Percentiles rank a stretch among this genome's conserved stretches.
Conservation (phyloP, 2,888 invertebrate genomes). For the Patella pellucida region DNA sequence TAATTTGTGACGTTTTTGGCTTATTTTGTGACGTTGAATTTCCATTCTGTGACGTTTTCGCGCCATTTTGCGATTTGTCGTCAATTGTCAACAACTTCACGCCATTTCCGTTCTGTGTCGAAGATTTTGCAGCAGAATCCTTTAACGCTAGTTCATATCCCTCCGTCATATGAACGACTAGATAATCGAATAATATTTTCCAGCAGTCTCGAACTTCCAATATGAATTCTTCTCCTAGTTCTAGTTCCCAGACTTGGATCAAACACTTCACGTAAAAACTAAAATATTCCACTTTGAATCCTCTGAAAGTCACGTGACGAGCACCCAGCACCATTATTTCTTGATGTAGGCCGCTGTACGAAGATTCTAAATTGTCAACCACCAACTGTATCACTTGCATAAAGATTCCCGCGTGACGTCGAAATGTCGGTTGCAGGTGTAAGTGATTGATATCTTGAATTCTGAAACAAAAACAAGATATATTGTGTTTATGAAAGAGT, state of each 20-base stretch:
- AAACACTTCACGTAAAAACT: conserved; percentile 53
- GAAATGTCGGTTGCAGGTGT: conserved; percentile 35
- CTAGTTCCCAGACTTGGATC: conserved; percentile 56
- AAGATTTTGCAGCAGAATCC: not conserved
- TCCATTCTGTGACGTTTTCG: not conserved
- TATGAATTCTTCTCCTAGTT: conserved; percentile 63
- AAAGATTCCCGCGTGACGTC: conserved; percentile 52
- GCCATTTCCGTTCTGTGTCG: not conserved
- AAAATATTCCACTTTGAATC: conserved; percentile 57
- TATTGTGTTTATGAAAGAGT: too few species aligned
- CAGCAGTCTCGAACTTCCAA: conserved; percentile 58
- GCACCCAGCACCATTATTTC: conserved; percentile 58
- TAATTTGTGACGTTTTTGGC: not conserved
- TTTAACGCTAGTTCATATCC: conserved; percentile 37
- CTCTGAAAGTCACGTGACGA: conserved; percentile 55
- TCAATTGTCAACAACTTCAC: not conserved
- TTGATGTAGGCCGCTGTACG: conserved; percentile 45
- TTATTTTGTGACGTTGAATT: not conserved
- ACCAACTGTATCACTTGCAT: conserved; percentile 54
- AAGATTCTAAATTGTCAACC: conserved; percentile 51
- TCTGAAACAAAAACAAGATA: conserved; percentile 37
- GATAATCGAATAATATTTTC: conserved; percentile 51
- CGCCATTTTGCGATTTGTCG: not conserved
- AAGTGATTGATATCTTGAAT: conserved; percentile 45
- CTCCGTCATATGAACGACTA: conserved; percentile 44